Conservation (phyloP, 1,140 invertebrate genomes). For the Hyles vespertilio region DNA sequence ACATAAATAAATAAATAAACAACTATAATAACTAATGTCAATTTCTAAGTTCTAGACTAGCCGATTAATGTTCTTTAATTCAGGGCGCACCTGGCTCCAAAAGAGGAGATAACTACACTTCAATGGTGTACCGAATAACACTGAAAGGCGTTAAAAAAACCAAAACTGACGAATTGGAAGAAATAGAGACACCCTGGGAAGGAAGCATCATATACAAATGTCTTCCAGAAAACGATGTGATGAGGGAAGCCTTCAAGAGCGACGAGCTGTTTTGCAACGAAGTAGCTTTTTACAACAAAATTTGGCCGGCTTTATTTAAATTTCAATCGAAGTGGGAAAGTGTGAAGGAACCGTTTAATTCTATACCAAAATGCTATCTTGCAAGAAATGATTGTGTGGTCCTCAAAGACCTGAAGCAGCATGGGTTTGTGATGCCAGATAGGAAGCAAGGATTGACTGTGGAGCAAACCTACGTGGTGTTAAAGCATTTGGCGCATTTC, state of each 20-base stretch:
- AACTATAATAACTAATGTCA: no score
- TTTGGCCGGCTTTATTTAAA: conserved; percentile 78
- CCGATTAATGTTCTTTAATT: no score
- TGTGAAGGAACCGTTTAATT: conserved; percentile 72
- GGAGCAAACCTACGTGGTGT: conserved; percentile 77
- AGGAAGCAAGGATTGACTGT: conserved; percentile 78
- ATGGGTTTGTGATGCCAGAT: conserved; percentile 82
- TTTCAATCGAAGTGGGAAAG: conserved; percentile 74
- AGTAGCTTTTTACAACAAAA: conserved; percentile 82
- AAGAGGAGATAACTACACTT: conserved; percentile 84
- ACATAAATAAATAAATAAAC: no score
- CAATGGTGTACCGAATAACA: conserved; percentile 81
- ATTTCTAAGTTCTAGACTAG: no score
- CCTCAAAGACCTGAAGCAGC: conserved; percentile 77
- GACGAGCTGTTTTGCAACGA: conserved; percentile 83
- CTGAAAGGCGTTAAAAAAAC: conserved; percentile 75
- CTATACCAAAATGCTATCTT: conserved; percentile 80
- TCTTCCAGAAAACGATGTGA: conserved; percentile 79
- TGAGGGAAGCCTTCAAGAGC: conserved; percentile 81
- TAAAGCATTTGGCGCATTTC: conserved; percentile 80
- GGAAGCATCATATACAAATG: conserved; percentile 83
- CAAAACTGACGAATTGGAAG: conserved; percentile 48
- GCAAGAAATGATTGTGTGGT: conserved; percentile 80
- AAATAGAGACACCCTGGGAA: conserved; percentile 73
- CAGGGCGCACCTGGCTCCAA: conserved; percentile 81